Percentiles rank a stretch among this genome's conserved stretches.
phyloP scores from a whole-genome alignment of 1,140 invertebrate species.

The Idris sp. region DNA sequence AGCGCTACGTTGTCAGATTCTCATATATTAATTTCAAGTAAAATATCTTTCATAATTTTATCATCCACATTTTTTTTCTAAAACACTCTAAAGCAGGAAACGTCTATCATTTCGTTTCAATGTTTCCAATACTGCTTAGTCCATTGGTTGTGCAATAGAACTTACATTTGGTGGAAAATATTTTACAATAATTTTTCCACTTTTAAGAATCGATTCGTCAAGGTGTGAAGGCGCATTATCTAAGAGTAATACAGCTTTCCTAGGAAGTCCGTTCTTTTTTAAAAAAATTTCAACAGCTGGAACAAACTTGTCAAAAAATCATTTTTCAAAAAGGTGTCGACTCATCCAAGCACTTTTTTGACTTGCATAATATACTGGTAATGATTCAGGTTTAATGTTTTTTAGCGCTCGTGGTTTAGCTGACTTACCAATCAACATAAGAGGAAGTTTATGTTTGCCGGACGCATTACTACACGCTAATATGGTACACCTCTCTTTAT shows the following conservation, averaged over 20 bases:
- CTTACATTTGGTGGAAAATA: constrained; percentile 75
- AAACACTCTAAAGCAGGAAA: constrained; percentile 56
- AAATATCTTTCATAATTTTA: constrained; percentile 48
- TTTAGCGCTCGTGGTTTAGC: constrained; percentile 67
- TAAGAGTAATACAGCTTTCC: constrained; percentile 28
- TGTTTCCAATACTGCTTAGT: constrained; percentile 73
- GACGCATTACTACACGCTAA: constrained; percentile 39
- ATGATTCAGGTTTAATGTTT: constrained; percentile 41
- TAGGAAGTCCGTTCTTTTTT: constrained; percentile 27
- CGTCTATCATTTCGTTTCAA: constrained; percentile 64
- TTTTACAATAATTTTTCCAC: constrained; percentile 65
- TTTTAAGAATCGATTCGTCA: constrained; percentile 44
- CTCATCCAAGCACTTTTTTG: constrained; percentile 61
- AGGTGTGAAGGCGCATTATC: constrained; percentile 36
- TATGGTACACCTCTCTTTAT: constrained; percentile 41
- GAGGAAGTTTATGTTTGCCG: constrained; percentile 66
- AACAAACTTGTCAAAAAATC: constrained; percentile 62
- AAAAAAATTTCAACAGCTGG: constrained; percentile 68
- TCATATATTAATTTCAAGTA: constrained; percentile 56
- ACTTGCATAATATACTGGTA: constrained; percentile 46
- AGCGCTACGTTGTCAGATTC: too few relatives aligned
- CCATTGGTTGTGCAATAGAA: constrained; percentile 74
- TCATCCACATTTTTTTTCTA: constrained; percentile 45
- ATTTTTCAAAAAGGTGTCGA: constrained; percentile 46
- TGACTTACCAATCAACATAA: constrained; percentile 67